Conservation (phyloP, 1,140 invertebrate species). For the Penaeus vannamei region DNA sequence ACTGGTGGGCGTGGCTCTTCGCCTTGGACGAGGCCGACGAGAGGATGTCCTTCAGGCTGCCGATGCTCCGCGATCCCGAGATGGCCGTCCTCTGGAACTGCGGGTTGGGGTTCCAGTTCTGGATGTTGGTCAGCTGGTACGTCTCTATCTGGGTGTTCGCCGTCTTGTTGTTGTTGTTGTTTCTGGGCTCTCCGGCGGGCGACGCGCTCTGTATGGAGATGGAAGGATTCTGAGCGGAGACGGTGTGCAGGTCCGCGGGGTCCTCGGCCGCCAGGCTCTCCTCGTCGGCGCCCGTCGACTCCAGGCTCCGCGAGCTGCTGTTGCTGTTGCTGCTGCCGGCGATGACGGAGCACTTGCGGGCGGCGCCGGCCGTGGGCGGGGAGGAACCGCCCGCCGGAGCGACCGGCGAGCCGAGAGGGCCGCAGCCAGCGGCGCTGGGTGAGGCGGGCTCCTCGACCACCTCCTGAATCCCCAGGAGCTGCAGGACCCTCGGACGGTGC, state of each 20-base stretch:
- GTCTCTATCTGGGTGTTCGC: constrained; percentile 49
- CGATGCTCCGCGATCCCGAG: constrained; percentile 60
- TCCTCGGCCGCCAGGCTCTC: constrained; percentile 24
- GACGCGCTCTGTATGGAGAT: constrained; percentile 46
- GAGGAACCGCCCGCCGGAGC: constrained; percentile 9
- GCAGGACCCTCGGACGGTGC: constrained; percentile 64
- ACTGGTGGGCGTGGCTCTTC: constrained; percentile 36
- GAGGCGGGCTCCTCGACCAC: not conserved
- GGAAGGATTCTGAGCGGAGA: constrained; percentile 39
- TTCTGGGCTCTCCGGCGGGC: constrained; percentile 38
- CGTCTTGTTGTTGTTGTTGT: constrained; percentile 62
- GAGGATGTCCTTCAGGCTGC: constrained; percentile 62
- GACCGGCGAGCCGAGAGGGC: not conserved
- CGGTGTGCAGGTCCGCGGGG: not conserved
- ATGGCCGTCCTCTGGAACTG: constrained; percentile 53
- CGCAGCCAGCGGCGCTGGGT: not conserved
- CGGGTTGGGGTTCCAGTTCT: constrained; percentile 63
- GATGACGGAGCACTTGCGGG: constrained; percentile 1
- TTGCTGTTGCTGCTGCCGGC: constrained; percentile 5
- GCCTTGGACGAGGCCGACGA: constrained; percentile 32
- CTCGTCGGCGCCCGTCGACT: constrained; percentile 30
- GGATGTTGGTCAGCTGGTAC: constrained; percentile 65
- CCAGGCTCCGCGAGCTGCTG: constrained; percentile 17
- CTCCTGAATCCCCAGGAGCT: constrained; percentile 60
- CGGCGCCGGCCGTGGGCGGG: constrained; percentile 29